Percentiles rank a stretch among this genome's conserved stretches.
Conservation (phyloP, 2,888 invertebrate species). For the Stictocephala bisonia region DNA sequence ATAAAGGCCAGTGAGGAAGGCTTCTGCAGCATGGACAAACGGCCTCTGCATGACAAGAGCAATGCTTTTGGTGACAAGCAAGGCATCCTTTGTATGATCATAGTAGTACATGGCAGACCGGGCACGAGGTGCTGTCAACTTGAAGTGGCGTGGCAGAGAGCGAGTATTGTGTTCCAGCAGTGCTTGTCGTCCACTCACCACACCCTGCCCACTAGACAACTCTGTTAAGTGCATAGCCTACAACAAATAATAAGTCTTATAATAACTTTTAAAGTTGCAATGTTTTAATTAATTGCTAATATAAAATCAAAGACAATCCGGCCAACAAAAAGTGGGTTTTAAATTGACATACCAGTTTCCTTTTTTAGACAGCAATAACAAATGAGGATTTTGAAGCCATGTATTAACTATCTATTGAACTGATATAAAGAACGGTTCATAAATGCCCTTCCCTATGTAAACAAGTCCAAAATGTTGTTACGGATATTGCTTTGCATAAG, state of each 20-base stretch:
- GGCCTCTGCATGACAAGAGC: constrained; percentile 92
- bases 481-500: too few relatives aligned
- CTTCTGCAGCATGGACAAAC: constrained; percentile 86
- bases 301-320: too few relatives aligned
- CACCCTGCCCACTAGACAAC: constrained; percentile 80
- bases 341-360: too few relatives aligned
- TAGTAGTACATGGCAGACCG: constrained; percentile 87
- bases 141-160: constrained; percentile 90
- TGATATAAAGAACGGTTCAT: too few relatives aligned
- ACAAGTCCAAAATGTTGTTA: too few relatives aligned
- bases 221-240: constrained; percentile 92
- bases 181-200: constrained; percentile 74
- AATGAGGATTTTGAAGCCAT: too few relatives aligned
- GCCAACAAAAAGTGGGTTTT: too few relatives aligned
- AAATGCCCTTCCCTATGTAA: too few relatives aligned
- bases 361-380: too few relatives aligned
- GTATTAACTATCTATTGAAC: too few relatives aligned
- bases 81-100: constrained; percentile 92
- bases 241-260: constrained; percentile 52
- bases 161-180: constrained; percentile 73
- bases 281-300: too few relatives aligned
- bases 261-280: too few relatives aligned
- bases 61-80: constrained; percentile 96
- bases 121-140: constrained; percentile 80
- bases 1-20: constrained; percentile 89